Evolutionary conservation across 2,113 vertebrate species (phyloP), one percentile per base, ranked within the genome.

Genomic region (Strix aluco): DNA sequence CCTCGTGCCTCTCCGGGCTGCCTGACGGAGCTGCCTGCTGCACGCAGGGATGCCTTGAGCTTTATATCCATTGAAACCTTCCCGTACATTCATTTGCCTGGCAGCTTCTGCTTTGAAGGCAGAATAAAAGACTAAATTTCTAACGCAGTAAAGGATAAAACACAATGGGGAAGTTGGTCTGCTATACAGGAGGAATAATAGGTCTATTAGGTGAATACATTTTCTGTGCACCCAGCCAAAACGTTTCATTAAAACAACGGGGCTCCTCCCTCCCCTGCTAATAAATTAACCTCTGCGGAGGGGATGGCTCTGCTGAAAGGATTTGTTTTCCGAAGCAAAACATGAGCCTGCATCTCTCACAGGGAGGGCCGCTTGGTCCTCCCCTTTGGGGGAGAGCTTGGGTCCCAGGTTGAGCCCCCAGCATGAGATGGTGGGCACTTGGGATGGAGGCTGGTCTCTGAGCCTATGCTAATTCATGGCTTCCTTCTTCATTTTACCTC

Each of bases 191-290:
- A 81, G 84, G 57, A 85, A 77, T 93, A 83, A 62, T 13, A 63
- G 92, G 30, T 58, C 83, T 80, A 55, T 84, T 49, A 80, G 90
- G 89, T 84, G 77, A 86, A 70, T 44, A 15, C 40, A 23, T 42
- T 95, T 89, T 20, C 89, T 62, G 84, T 62, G 81, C 89, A 88
- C 67, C 73, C 88, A 69, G 89, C 89, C 83, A 92, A 96, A 95
- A 92, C 57, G 54, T 84, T 81, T 95, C 78, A 58, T 67, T 94
- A 47, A 59, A 55, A 26, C 67, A 52, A 47, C 9, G 82, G 86
- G 74, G 83, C 86, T 73, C 82, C 83, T 71, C 82, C 90, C 47
- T 73, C 72, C n/a, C 23, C 54, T 36, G 73, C 49, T 87, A 21
- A 93, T 75, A 80, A 81, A 94, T 93, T 92, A 73, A 88, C 80